Conservation (phyloP, 1,140 invertebrate genomes). For the Conopomorpha cramerella region DNA sequence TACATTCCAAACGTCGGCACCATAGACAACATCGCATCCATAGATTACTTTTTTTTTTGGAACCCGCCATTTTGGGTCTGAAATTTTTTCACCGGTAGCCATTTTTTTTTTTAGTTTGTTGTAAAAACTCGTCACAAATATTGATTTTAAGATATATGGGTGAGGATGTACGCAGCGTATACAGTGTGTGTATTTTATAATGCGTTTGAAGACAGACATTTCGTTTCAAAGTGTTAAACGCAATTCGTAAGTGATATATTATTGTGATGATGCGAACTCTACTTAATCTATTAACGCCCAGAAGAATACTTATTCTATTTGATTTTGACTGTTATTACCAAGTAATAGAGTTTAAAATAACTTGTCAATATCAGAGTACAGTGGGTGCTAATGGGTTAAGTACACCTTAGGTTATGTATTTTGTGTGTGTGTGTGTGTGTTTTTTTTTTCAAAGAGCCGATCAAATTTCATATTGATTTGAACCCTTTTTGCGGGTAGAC, state of each 20-base stretch:
- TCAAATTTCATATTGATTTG: not conserved
- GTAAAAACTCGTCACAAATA: not conserved
- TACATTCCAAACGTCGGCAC: too few species aligned
- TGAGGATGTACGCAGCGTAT: not conserved
- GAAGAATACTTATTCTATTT: too few species aligned
- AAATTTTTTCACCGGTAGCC: not conserved
- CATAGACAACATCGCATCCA: too few species aligned
- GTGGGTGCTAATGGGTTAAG: constrained; percentile 42
- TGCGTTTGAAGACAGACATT: constrained; percentile 12
- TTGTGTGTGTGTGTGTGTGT: not conserved
- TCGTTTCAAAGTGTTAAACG: constrained; percentile 28
- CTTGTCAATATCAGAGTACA: too few species aligned
- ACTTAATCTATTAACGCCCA: too few species aligned
- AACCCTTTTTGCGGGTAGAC: too few species aligned
- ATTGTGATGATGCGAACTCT: constrained; percentile 50
- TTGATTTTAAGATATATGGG: not conserved
- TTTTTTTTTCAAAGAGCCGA: not conserved
- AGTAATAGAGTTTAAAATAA: too few species aligned
- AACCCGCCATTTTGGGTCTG: too few species aligned
- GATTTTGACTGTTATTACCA: too few species aligned
- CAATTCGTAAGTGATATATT: constrained; percentile 51
- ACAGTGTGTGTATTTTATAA: constrained; percentile 22
- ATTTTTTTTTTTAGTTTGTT: not conserved
- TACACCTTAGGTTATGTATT: constrained; percentile 28
- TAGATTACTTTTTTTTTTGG: too few species aligned